Base-by-base conservation (phyloP, 2,113 vertebrate species). In the Ahaetulla prasina region DNA sequence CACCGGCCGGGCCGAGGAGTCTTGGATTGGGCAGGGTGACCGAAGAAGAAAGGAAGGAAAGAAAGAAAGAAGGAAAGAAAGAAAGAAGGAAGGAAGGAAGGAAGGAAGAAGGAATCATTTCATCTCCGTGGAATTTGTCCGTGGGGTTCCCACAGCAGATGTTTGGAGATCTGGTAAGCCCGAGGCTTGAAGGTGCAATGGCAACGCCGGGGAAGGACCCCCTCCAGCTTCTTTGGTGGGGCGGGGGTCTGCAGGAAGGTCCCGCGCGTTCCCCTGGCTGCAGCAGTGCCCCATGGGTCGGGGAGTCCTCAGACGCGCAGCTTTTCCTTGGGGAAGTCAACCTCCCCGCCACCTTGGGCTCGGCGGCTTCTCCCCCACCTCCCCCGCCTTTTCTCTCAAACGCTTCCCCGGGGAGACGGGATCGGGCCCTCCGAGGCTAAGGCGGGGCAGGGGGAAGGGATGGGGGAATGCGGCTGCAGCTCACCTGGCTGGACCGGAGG, bases 91-190 rank as follows among this genome's bases (percentile, higher is more conserved):
- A 3, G 22, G 14, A 50, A 16, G 22, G 39, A 22, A 5, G 20
- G 20, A 30, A 43, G 20, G 80, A 45, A 55, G 43, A 2, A 11
- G 14, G 10, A 27, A 50, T 0, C 45, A 3, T 1, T 23, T 25
- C 86, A 20, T 4, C 39, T 9, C 16, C 1, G 25, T 9, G 25
- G 4, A n/a, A 85, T 30, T 3, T n/a, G 7, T 8, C 68, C n/a
- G 2, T 43, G 52, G 3, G 27, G 6, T 11, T 14, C 85, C 27
- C 47, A 0, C 8, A 3, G 16, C 22, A 50, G 45, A 93, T 93
- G 92, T 89, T 89, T 52, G 92, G 84, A 16, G 45, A 93, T 1
- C 12, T 30, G 63, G 92, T 93, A 39, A 93, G 92, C n/a, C 60
- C 11, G 2, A 49, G 43, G 50, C 49, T 63, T 12, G 20, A 30